Evolutionary conservation across 1,140 invertebrate genomes (phyloP).

Genomic region (Aporrectodea caliginosa): DNA sequence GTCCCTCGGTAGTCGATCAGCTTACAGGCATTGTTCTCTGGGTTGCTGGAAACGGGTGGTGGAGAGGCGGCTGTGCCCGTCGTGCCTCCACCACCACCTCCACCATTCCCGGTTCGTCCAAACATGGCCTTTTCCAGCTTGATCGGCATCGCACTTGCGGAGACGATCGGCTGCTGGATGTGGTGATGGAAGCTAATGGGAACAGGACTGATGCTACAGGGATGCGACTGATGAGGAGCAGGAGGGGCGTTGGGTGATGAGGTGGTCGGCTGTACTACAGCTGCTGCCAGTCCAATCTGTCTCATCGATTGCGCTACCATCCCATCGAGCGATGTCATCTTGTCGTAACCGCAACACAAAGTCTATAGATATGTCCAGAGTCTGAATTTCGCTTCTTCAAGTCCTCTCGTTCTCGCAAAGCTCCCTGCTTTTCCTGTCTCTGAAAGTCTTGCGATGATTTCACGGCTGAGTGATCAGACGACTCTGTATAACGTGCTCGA

Average conservation of each 20-base stretch:
- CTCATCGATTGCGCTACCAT: not conserved
- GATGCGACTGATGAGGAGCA: not conserved
- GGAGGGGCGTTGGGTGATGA: not conserved
- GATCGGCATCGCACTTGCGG: not conserved
- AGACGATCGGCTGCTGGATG: not conserved
- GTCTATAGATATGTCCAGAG: no score
- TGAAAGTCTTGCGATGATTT: no score
- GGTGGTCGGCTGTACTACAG: no score
- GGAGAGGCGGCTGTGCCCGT: constrained; percentile 5
- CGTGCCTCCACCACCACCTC: not conserved
- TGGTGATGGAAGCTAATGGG: not conserved
- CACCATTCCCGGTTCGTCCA: not conserved
- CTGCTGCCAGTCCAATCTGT: no score
- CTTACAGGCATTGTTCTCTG: constrained; percentile 32
- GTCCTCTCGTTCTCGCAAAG: no score
- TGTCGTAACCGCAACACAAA: no score
- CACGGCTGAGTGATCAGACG: no score
- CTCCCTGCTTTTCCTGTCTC: no score
- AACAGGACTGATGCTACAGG: not conserved
- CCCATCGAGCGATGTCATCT: not conserved
- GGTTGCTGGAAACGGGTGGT: constrained; percentile 26
- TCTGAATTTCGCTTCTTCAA: no score
- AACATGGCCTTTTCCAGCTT: not conserved
- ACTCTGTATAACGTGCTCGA: no score
- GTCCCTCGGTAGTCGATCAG: constrained; percentile 51